phyloP scores from a whole-genome alignment of 2,113 vertebrate species.

The Lepus americanus region DNA sequence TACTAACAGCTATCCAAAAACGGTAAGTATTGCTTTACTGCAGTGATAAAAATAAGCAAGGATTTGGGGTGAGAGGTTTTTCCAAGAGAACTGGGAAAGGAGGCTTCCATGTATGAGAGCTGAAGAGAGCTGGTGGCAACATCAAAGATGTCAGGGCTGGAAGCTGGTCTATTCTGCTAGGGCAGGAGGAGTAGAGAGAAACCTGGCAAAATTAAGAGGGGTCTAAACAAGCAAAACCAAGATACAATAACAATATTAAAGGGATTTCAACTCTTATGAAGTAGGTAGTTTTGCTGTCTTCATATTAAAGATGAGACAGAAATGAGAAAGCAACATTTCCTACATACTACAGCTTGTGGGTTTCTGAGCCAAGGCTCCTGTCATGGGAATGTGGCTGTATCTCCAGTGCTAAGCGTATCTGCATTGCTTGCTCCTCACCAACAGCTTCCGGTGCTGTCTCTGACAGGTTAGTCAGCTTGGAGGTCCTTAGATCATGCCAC shows the following conservation, averaged over 20 bases:
- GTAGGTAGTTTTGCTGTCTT: background rate
- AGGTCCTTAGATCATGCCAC: background rate
- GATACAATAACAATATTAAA: background rate
- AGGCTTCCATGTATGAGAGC: background rate
- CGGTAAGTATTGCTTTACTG: background rate
- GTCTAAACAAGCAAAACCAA: background rate
- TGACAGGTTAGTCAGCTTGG: background rate
- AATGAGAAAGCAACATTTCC: background rate
- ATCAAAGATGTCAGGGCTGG: background rate
- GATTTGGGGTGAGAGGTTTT: background rate
- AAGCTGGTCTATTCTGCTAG: background rate
- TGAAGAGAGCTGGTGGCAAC: background rate
- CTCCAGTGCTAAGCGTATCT: background rate
- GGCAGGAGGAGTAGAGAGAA: background rate
- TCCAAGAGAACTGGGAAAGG: fast-evolving
- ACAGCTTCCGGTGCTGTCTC: too few relatives aligned
- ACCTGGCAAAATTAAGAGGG: background rate
- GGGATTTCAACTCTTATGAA: background rate
- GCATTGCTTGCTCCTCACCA: background rate
- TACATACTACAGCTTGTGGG: background rate
- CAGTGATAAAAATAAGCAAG: background rate
- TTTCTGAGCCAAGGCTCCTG: background rate
- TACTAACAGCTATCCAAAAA: background rate
- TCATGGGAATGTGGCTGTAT: background rate
- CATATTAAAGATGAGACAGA: background rate